Conservation (phyloP, 2,797 vertebrate species). For the Lerista edwardsae region DNA sequence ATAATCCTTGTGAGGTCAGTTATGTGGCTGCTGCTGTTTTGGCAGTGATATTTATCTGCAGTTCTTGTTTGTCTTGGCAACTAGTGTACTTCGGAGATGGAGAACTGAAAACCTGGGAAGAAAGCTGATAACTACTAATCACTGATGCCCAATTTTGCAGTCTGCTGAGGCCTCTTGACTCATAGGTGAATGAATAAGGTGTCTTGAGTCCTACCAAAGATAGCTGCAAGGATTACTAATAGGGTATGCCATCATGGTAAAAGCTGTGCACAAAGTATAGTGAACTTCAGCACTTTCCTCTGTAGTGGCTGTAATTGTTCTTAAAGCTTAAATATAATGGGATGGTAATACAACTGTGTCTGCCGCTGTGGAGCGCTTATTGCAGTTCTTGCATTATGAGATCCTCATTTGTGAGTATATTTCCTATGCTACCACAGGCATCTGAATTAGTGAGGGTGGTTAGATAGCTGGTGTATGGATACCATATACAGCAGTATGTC, state of each 20-base stretch:
- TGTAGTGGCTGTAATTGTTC: not conserved
- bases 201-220: not conserved
- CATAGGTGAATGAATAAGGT: not conserved
- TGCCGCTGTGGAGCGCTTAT: not conserved
- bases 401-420: not conserved
- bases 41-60: constrained; percentile 15
- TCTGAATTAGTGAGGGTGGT: not conserved
- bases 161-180: constrained; percentile 10
- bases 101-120: constrained; percentile 42
- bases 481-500: not conserved
- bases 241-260: not conserved
- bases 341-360: not conserved
- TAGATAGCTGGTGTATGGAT: not conserved
- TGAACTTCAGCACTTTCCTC: not conserved
- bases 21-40: not conserved
- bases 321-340: not conserved
- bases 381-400: not conserved
- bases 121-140: constrained; percentile 7
- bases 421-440: not conserved
- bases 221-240: not conserved
- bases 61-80: constrained; percentile 49
- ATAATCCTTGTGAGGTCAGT: not conserved
- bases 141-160: not conserved
- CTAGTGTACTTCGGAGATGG: not conserved
- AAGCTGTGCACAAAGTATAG: not conserved